These are phyloP conservation scores for Corythaixoides concolor DNA, from an alignment of 2,113 vertebrate genomes.

Conservation along the genomic window DNA sequence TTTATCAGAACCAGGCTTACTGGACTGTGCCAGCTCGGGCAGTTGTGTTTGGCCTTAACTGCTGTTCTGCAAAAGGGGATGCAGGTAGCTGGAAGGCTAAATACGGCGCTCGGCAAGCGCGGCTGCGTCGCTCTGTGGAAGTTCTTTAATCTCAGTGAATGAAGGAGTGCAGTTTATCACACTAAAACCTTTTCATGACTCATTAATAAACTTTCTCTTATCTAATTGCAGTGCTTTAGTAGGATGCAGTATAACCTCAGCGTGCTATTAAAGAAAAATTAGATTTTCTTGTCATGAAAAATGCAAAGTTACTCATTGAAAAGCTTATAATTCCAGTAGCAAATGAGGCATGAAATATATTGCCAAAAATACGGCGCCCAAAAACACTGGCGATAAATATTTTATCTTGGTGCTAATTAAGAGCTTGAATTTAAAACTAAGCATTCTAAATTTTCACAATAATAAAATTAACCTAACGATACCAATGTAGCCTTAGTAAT, in stretches of 20 bases:
- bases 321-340: slow-evolving; percentile 56
- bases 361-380: slow-evolving; percentile 1
- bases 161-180: neutral
- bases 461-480: slow-evolving; percentile 12
- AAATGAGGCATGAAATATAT: slow-evolving; percentile 66
- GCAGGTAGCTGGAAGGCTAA: neutral
- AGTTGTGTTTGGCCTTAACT: neutral
- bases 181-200: slow-evolving; percentile 47
- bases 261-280: slow-evolving; percentile 38
- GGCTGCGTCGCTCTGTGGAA: accelerated
- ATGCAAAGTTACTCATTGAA: slow-evolving; percentile 39
- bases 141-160: neutral
- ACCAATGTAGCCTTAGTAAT: neutral
- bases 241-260: slow-evolving; percentile 20
- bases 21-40: accelerated
- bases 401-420: slow-evolving; percentile 65
- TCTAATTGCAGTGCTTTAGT: slow-evolving; percentile 38
- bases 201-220: slow-evolving; percentile 60
- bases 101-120: accelerated
- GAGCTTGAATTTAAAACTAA: slow-evolving; percentile 55
- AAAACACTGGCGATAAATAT: slow-evolving; percentile 51
- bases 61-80: neutral
- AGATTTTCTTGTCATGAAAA: slow-evolving; percentile 52
- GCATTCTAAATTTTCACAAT: slow-evolving; percentile 8
- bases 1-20: neutral